Conservation (phyloP, 2,888 invertebrate species). For the Eristalinus sepulchralis region DNA sequence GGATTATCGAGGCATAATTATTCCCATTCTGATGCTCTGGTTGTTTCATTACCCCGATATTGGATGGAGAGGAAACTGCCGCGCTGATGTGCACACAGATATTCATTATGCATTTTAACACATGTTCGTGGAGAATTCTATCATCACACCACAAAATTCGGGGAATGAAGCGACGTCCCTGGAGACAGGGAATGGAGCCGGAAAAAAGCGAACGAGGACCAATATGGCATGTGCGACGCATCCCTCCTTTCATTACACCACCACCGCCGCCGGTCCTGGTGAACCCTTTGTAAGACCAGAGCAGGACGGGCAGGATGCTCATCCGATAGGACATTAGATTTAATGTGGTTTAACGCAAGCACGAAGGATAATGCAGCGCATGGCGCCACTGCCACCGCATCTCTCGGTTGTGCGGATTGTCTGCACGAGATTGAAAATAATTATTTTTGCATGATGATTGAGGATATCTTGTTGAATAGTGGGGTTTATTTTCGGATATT, state of each 20-base stretch:
- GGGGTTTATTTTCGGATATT: not conserved
- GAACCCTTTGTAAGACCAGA: constrained; percentile 24
- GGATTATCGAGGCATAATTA: constrained; percentile 54
- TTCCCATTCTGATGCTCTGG: constrained; percentile 47
- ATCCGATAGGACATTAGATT: constrained; percentile 40
- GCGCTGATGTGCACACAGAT: constrained; percentile 33
- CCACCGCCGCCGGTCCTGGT: constrained; percentile 16
- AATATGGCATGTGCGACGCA: not conserved
- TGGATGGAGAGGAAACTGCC: constrained; percentile 15
- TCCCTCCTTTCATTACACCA: constrained; percentile 10
- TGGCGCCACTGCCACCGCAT: not conserved
- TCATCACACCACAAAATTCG: constrained; percentile 31
- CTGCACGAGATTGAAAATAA: constrained; percentile 31
- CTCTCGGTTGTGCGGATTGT: not conserved
- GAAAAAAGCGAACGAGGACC: not conserved
- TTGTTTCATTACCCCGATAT: constrained; percentile 38
- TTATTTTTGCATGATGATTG: constrained; percentile 20
- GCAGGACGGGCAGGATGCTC: constrained; percentile 23
- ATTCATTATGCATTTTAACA: constrained; percentile 53
- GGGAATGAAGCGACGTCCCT: not conserved
- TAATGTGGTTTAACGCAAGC: constrained; percentile 54
- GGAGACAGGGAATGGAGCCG: not conserved
- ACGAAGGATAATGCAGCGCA: constrained; percentile 45
- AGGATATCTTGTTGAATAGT: not conserved
- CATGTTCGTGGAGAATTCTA: constrained; percentile 25